Conservation (phyloP, 2,113 vertebrate species). For the Apus apus region DNA sequence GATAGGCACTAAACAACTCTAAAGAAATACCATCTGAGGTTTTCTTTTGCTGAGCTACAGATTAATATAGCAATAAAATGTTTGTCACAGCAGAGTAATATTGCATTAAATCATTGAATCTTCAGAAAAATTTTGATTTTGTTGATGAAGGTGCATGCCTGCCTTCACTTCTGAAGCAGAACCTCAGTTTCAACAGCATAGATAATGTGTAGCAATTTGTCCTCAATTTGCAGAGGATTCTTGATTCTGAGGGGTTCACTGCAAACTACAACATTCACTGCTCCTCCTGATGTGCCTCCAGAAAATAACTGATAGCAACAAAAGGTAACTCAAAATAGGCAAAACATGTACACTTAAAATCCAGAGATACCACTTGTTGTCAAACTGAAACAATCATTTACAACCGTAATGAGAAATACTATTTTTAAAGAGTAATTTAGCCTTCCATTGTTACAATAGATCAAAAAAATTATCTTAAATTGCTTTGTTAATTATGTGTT, state of each 20-base stretch:
- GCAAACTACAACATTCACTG: background rate
- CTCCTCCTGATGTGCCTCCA: background rate
- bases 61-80: background rate
- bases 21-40: background rate
- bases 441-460: background rate
- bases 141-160: background rate
- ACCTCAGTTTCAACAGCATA: background rate
- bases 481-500: background rate
- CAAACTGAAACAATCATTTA: background rate
- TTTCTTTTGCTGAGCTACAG: background rate
- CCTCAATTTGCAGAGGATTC: background rate
- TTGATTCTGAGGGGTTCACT: background rate
- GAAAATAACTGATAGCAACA: background rate
- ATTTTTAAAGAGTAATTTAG: background rate
- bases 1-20: conserved; percentile 28
- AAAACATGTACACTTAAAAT: background rate
- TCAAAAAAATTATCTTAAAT: background rate
- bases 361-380: background rate
- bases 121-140: background rate
- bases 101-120: background rate
- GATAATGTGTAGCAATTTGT: background rate
- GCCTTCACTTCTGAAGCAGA: background rate
- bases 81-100: background rate
- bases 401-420: background rate
- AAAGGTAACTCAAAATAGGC: background rate